Evolutionary conservation across 1,140 invertebrate species (phyloP), one percentile per base, ranked within the genome.

Genomic region (Zelostemma sp.): DNA sequence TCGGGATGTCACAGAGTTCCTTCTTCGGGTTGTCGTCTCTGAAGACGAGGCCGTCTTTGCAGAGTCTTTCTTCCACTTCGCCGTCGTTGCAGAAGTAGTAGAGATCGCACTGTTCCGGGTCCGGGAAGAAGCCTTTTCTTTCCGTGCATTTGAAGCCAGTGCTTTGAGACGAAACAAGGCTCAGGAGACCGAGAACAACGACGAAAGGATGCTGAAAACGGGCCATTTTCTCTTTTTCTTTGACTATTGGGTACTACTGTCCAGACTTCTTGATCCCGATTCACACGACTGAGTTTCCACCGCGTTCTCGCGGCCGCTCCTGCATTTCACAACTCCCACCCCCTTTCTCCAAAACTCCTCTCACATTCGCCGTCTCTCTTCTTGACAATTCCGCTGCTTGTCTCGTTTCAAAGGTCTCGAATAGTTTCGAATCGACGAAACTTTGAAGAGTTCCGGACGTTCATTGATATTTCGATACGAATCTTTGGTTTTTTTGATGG

Each of bases 1-100:
- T 89, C 1, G 93, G 92, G 58, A 93, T 90, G 72, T 95, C 93
- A 74, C 93, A 95, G 12, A 90, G 83, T 69, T 92, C 92, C 62
- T 91, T 91, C 74, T 89, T 91, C 1, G 91, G 89, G 73, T 91
- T 91, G 53, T 89, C 89, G 70, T 93, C 91, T 68, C 91, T 89
- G 81, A 95, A 95, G 2, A 95, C 90, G 14, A 95, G 86, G 0
- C 93, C 93, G 72, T 95, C 93, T 1, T 93, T 93, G 80, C 94
- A 95, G 3, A 94, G 82, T 67, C 88, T 90, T 65, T 91, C 87
- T 74, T 92, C 91, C 6, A 90, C 71, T 53, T 89, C 80, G 72
- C 89, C 89, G 79, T 91, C 89, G 47, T 86, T 82, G 83, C 93
- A 95, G 71, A 88, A 88, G 78, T 93, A 93, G 80, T 94, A 95